Evolutionary conservation across 2,113 vertebrate genomes (phyloP).

Genomic region (Balaeniceps rex): DNA sequence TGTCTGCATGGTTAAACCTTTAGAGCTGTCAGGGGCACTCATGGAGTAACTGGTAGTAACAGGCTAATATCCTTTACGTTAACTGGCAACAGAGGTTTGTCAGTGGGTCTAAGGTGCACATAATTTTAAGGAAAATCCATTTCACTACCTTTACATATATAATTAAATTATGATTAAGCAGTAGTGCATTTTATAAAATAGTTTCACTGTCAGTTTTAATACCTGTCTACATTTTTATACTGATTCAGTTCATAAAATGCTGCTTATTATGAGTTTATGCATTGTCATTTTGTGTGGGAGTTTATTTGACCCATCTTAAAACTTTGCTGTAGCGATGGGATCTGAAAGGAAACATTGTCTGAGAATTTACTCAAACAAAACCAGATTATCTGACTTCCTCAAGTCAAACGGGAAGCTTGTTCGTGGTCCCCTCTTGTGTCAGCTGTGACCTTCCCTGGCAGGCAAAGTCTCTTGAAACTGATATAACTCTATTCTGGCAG

Average conservation of each 20-base stretch:
- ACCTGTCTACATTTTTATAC: neutral
- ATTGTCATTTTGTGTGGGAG: neutral
- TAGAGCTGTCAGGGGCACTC: neutral
- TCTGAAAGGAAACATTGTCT: neutral
- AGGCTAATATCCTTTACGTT: neutral
- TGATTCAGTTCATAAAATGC: neutral
- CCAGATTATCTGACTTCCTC: neutral
- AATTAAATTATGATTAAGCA: neutral
- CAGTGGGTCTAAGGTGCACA: neutral
- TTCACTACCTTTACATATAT: neutral
- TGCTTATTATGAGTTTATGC: neutral
- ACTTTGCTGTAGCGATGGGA: neutral
- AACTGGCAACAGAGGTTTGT: neutral
- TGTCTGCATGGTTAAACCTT: neutral
- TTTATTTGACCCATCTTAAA: neutral
- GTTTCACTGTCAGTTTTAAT: neutral
- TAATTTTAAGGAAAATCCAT: neutral
- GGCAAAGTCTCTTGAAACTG: neutral
- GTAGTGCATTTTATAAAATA: neutral
- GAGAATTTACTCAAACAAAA: neutral
- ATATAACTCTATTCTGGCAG: neutral
- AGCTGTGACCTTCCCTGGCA: neutral
- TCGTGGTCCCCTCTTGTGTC: neutral
- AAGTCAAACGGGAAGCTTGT: neutral
- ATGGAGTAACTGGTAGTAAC: neutral